Conservation (phyloP, 2,888 invertebrate species). For the Morpho helenor region DNA sequence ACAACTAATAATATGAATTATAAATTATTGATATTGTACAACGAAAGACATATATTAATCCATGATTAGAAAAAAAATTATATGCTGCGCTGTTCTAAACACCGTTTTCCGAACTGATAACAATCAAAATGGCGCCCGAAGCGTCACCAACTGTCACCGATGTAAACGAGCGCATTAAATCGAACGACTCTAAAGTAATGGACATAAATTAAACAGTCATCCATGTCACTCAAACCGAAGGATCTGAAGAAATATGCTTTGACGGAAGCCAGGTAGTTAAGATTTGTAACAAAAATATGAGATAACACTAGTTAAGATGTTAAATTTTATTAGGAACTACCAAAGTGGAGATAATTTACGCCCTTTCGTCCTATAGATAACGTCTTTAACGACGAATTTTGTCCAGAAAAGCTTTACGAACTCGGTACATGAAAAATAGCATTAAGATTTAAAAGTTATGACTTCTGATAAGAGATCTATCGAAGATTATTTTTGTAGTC, state of each 20-base stretch:
- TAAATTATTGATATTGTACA: too few relatives aligned
- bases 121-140: slow-evolving; percentile 70
- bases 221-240: slow-evolving; percentile 68
- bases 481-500: background rate
- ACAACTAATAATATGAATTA: too few relatives aligned
- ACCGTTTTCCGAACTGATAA: slow-evolving; percentile 55
- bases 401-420: slow-evolving; percentile 4
- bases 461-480: background rate
- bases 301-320: slow-evolving; percentile 74
- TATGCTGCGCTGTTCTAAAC: slow-evolving; percentile 40
- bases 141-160: slow-evolving; percentile 68
- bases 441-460: slow-evolving; percentile 20
- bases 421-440: slow-evolving; percentile 9
- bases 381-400: slow-evolving; percentile 20
- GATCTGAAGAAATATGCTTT: slow-evolving; percentile 54
- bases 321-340: slow-evolving; percentile 71
- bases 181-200: slow-evolving; percentile 58
- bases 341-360: slow-evolving; percentile 71
- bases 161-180: slow-evolving; percentile 71
- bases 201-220: slow-evolving; percentile 75
- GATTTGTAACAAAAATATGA: slow-evolving; percentile 71
- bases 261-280: slow-evolving; percentile 78
- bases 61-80: too few relatives aligned
- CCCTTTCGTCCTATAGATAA: slow-evolving; percentile 35
- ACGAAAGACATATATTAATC: too few relatives aligned